Evolutionary conservation across 1,140 invertebrate genomes (phyloP), one percentile per base, ranked within the genome.

Genomic region (Lasioglossum albipes): DNA sequence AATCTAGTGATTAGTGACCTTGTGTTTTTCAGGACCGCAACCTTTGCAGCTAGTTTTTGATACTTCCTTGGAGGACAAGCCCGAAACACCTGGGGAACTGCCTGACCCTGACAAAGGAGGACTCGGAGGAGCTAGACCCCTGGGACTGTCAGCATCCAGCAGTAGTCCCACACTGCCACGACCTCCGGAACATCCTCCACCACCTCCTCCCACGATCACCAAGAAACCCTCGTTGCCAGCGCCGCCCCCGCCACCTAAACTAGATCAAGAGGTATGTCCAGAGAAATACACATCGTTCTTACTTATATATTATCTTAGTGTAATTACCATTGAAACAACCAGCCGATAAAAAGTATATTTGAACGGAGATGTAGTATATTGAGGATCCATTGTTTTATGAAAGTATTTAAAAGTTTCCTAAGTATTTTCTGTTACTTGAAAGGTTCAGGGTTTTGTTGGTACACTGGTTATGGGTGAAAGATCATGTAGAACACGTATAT

Each of bases 21-120:
- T 13, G 59, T n/a, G 12, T 67, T 45, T 81, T 81, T 45, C 62
- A 94, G 88, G 94, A 87, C 89, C 92, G 3, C 94, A 94, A 89
- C 93, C 94, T 7, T 89, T 94, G 71, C 94, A 95, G 85, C 89
- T 94, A 67, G 91, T 93, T 67, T 95, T 94, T 79, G 94, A 94
- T 85, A 82, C 94, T 49, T 86, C 90, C 18, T 82, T 92, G 62
- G 95, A 95, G 89, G 95, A 96, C 77, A 96, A 96, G 90, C 91
- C 94, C 2, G 96, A 96, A 89, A 95, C 95, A 2, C 95, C 96
- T 0, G 96, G 96, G 2, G 97, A 97, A 93, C 94, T 95, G 86
- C 96, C 96, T 0, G 96, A 97, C 93, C 95, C 95, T 0, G 95
- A 95, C 12, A 94, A 95, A 73, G 95, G 94, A 66, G 97, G 97